These are phyloP conservation scores for Hymenopus coronatus DNA, from an alignment of 2,888 invertebrate genomes.

Conservation along the genomic window DNA sequence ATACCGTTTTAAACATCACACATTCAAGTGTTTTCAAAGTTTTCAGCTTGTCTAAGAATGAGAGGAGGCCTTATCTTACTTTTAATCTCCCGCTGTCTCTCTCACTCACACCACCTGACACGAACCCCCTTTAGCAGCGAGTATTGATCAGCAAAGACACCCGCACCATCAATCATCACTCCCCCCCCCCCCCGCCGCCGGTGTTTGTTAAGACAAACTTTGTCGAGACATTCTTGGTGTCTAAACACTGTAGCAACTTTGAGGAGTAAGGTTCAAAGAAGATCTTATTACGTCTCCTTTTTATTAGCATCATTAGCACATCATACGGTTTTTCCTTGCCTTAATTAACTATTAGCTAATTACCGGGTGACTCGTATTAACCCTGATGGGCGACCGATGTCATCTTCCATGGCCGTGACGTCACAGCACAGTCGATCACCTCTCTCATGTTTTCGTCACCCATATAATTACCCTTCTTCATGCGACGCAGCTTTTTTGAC, in stretches of 20 bases:
- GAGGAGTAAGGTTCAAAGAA: neutral
- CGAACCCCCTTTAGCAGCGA: too few relatives aligned
- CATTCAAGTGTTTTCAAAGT: too few relatives aligned
- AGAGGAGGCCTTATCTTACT: too few relatives aligned
- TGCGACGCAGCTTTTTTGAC: neutral
- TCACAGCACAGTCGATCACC: neutral
- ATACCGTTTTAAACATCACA: too few relatives aligned
- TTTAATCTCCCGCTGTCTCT: too few relatives aligned
- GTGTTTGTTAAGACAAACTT: neutral
- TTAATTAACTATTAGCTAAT: conserved; percentile 8
- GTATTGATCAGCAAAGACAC: neutral
- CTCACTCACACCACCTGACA: neutral
- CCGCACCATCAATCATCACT: neutral
- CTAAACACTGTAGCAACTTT: neutral
- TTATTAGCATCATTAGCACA: neutral
- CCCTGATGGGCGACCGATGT: neutral
- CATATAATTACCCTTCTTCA: neutral
- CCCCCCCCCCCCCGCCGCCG: too few relatives aligned
- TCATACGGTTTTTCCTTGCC: neutral
- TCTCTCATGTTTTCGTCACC: neutral
- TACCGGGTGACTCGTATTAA: neutral
- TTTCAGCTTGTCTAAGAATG: too few relatives aligned
- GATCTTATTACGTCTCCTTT: neutral
- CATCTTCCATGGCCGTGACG: neutral
- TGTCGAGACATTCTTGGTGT: neutral